phyloP scores from a whole-genome alignment of 92 coral and sea anemone genomes.

The Phenganax marumi region DNA sequence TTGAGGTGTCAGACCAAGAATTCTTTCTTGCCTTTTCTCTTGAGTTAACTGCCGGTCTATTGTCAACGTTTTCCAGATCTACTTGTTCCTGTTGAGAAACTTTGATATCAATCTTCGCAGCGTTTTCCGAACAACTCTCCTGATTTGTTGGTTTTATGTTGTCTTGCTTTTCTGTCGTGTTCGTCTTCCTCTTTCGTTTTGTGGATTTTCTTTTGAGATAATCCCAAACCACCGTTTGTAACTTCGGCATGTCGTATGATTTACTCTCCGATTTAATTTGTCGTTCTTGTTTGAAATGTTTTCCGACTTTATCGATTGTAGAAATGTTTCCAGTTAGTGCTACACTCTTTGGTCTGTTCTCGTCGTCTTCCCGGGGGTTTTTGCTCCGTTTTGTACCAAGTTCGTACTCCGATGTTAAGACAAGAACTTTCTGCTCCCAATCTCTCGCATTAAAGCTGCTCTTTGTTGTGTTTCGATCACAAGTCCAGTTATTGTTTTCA shows the following conservation, averaged over 20 bases:
- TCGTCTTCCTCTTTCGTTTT: constrained; percentile 10
- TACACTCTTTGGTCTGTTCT: constrained; percentile 23
- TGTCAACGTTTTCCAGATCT: neutral
- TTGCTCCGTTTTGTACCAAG: constrained; percentile 15
- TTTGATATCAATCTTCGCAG: neutral
- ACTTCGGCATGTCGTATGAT: constrained; percentile 24
- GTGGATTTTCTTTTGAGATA: constrained; percentile 23
- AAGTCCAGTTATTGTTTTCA: constrained; percentile 13
- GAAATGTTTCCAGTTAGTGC: constrained; percentile 26
- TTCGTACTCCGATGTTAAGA: neutral
- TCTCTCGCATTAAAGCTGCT: constrained; percentile 19
- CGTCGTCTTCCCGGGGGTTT: neutral
- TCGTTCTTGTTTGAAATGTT: neutral
- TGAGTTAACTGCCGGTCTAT: neutral
- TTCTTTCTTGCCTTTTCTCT: too few species aligned
- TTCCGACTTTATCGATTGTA: neutral
- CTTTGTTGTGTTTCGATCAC: neutral
- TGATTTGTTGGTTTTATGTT: neutral
- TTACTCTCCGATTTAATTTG: constrained; percentile 22
- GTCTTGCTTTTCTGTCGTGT: neutral
- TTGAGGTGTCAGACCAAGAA: too few species aligned
- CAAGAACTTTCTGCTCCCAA: constrained; percentile 36
- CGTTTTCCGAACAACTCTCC: constrained; percentile 7
- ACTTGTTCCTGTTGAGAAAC: neutral
- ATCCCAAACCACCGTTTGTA: constrained; percentile 39